phyloP scores from a whole-genome alignment of 2,888 invertebrate genomes.

The Yponomeuta cagnagella region DNA sequence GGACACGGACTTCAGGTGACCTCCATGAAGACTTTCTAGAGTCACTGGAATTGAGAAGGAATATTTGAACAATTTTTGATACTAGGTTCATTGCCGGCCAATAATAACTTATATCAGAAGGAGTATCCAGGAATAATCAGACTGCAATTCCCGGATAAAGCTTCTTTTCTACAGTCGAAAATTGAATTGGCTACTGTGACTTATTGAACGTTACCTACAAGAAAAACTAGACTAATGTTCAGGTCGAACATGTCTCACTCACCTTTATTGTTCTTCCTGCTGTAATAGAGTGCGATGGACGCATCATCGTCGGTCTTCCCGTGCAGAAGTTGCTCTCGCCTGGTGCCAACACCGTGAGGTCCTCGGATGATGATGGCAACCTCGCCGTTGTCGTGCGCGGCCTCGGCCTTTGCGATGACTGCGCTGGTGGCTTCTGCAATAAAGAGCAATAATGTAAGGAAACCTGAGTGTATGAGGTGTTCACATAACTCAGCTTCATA shows the following conservation, averaged over 20 bases:
- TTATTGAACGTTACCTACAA: too few relatives aligned
- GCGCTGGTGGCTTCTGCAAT: constrained; percentile 52
- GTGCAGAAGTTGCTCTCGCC: constrained; percentile 52
- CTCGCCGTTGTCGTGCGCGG: constrained; percentile 42
- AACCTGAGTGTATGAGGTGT: neutral
- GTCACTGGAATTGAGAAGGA: constrained; percentile 66
- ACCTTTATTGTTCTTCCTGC: constrained; percentile 58
- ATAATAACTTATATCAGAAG: too few relatives aligned
- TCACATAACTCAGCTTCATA: neutral
- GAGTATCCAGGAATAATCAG: too few relatives aligned
- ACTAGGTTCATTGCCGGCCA: too few relatives aligned
- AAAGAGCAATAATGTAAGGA: neutral
- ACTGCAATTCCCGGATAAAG: too few relatives aligned
- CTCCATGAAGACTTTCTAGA: constrained; percentile 78
- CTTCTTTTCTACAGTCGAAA: too few relatives aligned
- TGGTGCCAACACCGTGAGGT: constrained; percentile 40
- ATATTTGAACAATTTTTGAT: too few relatives aligned
- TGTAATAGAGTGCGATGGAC: constrained; percentile 52
- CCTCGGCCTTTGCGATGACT: constrained; percentile 41
- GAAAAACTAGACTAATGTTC: too few relatives aligned
- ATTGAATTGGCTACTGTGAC: too few relatives aligned
- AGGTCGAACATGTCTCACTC: constrained; percentile 17
- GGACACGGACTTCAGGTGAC: constrained; percentile 75
- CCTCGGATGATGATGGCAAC: constrained; percentile 50
- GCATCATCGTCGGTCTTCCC: constrained; percentile 48